These are phyloP conservation scores for Oxyura jamaicensis DNA, from an alignment of 2,113 vertebrate species.

Conservation along the genomic window DNA sequence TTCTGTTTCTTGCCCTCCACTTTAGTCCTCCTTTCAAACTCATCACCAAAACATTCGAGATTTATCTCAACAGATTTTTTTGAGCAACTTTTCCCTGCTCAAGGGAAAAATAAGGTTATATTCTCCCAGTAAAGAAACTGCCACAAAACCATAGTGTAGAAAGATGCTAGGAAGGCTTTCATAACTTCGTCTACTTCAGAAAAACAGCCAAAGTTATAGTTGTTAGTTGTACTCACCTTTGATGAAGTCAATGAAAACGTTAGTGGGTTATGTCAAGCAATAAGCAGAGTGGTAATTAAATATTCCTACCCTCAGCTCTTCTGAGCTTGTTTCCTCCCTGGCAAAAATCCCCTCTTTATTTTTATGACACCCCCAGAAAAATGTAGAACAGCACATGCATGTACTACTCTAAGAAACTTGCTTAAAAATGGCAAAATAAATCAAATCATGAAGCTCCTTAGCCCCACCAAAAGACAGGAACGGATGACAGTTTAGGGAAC, in stretches of 20 bases:
- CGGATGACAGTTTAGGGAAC: accelerated
- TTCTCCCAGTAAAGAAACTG: neutral
- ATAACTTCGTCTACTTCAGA: neutral
- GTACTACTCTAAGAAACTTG: neutral
- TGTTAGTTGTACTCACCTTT: neutral
- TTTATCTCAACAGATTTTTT: neutral
- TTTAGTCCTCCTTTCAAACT: neutral
- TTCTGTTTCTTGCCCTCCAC: neutral
- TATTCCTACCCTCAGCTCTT: neutral
- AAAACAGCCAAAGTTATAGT: neutral
- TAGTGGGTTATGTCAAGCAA: neutral
- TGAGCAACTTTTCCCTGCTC: neutral
- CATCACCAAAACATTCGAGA: neutral
- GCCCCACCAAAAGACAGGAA: neutral
- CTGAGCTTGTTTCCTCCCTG: neutral
- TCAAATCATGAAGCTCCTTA: neutral
- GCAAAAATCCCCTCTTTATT: neutral
- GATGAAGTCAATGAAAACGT: neutral
- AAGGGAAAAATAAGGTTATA: neutral
- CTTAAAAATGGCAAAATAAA: neutral
- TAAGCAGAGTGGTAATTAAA: neutral
- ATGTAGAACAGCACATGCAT: accelerated
- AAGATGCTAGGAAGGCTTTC: neutral
- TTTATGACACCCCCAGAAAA: neutral
- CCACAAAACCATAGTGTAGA: neutral